These are phyloP conservation scores for Ptychodera flava DNA, from an alignment of 35 echinoderm and acorn worm species.

Conservation along the genomic window DNA sequence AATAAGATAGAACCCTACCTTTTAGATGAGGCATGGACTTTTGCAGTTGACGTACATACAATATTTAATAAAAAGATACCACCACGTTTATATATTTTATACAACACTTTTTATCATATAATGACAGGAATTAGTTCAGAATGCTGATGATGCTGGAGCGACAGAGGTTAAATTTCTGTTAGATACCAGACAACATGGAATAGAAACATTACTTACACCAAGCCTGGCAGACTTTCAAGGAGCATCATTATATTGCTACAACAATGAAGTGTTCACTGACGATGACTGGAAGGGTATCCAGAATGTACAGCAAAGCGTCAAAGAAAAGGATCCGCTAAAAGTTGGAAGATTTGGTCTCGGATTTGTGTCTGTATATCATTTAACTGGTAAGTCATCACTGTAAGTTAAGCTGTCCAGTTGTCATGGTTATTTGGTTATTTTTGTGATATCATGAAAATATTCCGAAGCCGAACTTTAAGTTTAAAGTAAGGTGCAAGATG, in stretches of 20 bases:
- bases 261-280: neutral
- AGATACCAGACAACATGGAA: slow-evolving; percentile 45
- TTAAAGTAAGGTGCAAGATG: neutral
- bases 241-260: slow-evolving; percentile 7
- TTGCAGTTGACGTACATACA: no score
- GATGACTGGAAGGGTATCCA: slow-evolving; percentile 7
- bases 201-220: neutral
- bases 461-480: neutral
- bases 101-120: no score
- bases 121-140: slow-evolving; percentile 64
- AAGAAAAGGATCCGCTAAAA: slow-evolving; percentile 5
- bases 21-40: no score
- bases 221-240: slow-evolving; percentile 1
- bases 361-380: slow-evolving; percentile 24
- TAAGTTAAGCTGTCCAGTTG: no score
- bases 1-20: no score
- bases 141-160: slow-evolving; percentile 87
- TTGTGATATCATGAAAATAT: neutral
- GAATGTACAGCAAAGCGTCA: neutral
- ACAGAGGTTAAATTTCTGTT: slow-evolving; percentile 64
- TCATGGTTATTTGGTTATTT: no score
- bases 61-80: no score
- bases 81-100: no score
- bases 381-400: slow-evolving; percentile 19
- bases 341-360: slow-evolving; percentile 14